These are phyloP conservation scores for Noctua janthe DNA, from an alignment of 2,888 invertebrate genomes.

Conservation along the genomic window DNA sequence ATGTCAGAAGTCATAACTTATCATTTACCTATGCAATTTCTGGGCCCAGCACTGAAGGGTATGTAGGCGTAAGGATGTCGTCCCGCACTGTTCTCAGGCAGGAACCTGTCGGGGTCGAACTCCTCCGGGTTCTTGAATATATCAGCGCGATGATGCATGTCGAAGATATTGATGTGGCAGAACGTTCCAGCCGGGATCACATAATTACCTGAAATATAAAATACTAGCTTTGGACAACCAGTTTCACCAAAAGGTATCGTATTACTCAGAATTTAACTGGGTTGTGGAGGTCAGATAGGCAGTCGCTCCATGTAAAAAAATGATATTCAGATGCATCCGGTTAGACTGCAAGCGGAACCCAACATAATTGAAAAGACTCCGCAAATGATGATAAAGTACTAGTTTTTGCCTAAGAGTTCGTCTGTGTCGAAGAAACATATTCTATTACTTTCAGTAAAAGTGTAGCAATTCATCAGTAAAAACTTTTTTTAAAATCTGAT, in stretches of 20 bases:
- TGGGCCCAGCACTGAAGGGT: constrained; percentile 92
- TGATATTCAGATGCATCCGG: neutral
- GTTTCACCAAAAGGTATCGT: neutral
- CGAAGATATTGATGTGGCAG: constrained; percentile 91
- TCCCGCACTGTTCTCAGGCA: constrained; percentile 87
- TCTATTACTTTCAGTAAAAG: neutral
- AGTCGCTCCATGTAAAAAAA: neutral
- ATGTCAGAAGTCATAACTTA: neutral
- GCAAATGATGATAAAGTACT: neutral
- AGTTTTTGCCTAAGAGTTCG: neutral
- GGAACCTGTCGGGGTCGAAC: constrained; percentile 93
- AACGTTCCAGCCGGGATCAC: constrained; percentile 86
- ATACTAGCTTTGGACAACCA: neutral
- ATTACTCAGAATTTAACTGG: neutral
- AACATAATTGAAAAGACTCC: neutral
- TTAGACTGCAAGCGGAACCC: neutral
- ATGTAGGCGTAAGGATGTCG: constrained; percentile 92
- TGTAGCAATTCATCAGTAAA: neutral
- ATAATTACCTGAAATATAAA: constrained; percentile 82
- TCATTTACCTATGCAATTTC: constrained; percentile 90
- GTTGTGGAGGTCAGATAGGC: neutral
- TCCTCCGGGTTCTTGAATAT: constrained; percentile 92
- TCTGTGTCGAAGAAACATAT: neutral
- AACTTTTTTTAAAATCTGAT: neutral
- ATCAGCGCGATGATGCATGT: constrained; percentile 91